Evolutionary conservation across 2,113 vertebrate species (phyloP), one percentile per base, ranked within the genome.

Genomic region (Zootoca vivipara): DNA sequence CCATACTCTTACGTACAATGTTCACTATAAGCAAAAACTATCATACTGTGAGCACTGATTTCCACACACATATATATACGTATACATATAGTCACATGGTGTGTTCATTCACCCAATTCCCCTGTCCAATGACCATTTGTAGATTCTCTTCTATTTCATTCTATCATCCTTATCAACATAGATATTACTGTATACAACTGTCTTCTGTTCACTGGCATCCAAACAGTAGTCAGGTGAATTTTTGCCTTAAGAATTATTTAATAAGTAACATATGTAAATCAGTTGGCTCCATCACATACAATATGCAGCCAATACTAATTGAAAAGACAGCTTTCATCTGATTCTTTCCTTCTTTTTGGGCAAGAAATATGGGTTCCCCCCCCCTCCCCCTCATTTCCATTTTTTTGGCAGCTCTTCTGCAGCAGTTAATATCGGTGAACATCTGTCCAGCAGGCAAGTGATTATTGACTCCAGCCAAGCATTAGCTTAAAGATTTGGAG

Each of bases 321-420:
- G 87, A 87, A 94, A 93, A 89, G 78, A 16, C 65, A 91, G 40
- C 82, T 92, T 70, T 62, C 82, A 69, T 87, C 62, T 77, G 78
- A 82, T 46, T 18, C 83, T 85, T 90, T 89, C 72, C 78, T 87
- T 52, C 74, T 73, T 91, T 92, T 52, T 89, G 26, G 38, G 33
- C 65, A 7, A 38, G 85, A 89, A 87, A 88, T 82, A 2, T 33
- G 62, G 4, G 77, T 83, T 20, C 20, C 8, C 13, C 30, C n/a
- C 35, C 35, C 42, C 6, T 62, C 38, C 78, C 62, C 42, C 42
- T 77, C 3, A 0, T 90, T 91, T 93, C 85, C 30, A 85, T 35
- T 84, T 93, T 77, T 88, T 64, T 20, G 82, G 83, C 64, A 93
- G 15, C 62, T 84, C 82, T 87, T 77, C 20, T 83, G 74, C 56